These are phyloP conservation scores for Tribolium freemani DNA, from an alignment of 2,888 invertebrate species.

Conservation along the genomic window DNA sequence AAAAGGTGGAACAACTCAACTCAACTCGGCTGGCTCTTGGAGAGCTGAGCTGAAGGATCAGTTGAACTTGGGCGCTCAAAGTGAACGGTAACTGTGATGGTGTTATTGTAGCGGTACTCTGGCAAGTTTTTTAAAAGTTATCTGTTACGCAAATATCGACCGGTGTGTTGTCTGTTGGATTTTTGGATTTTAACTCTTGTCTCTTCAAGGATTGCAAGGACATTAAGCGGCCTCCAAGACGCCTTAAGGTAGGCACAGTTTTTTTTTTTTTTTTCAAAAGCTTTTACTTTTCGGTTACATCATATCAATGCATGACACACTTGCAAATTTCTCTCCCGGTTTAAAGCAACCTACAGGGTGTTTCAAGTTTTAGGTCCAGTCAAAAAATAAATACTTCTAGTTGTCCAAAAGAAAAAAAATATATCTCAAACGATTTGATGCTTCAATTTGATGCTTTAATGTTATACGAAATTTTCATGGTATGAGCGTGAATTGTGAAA, in stretches of 20 bases:
- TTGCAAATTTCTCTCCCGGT: slow-evolving; percentile 50
- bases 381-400: too few species aligned
- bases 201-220: slow-evolving; percentile 30
- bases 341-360: too few species aligned
- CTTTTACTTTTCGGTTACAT: slow-evolving; percentile 45
- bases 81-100: slow-evolving; percentile 55
- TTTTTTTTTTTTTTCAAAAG: neutral
- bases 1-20: slow-evolving; percentile 26
- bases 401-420: too few species aligned
- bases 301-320: slow-evolving; percentile 47
- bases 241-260: neutral
- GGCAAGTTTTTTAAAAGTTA: slow-evolving; percentile 54
- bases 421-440: too few species aligned
- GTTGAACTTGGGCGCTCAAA: slow-evolving; percentile 58
- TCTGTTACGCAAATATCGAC: slow-evolving; percentile 49
- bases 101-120: slow-evolving; percentile 59
- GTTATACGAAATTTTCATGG: too few species aligned
- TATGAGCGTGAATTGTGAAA: too few species aligned
- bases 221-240: neutral
- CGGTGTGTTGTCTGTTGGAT: slow-evolving; percentile 36
- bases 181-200: slow-evolving; percentile 34
- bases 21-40: slow-evolving; percentile 19
- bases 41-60: slow-evolving; percentile 54
- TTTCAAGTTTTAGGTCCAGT: too few species aligned
- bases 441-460: too few species aligned